These are phyloP conservation scores for Drosophila gunungcola DNA, from an alignment of 1,140 invertebrate species.

Conservation along the genomic window DNA sequence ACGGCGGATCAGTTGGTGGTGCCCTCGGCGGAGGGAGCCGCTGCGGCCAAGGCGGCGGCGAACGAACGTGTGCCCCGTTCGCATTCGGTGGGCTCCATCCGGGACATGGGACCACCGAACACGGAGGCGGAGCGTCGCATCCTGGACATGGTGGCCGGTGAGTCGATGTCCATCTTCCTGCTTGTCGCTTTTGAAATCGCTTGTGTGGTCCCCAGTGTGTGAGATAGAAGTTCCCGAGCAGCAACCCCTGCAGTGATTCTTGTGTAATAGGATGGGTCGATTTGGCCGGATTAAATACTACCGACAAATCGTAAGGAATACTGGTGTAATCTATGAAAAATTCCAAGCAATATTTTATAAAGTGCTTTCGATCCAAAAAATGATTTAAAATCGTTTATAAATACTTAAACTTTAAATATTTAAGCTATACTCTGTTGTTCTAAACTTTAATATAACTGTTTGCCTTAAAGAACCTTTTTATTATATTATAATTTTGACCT, in stretches of 20 bases:
- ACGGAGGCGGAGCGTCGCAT: constrained; percentile 88
- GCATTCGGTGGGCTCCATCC: constrained; percentile 89
- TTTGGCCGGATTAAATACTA: constrained; percentile 7
- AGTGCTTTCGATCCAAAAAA: no score
- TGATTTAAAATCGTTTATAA: no score
- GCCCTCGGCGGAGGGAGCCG: constrained; percentile 76
- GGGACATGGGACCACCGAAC: constrained; percentile 86
- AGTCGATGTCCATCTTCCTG: constrained; percentile 51
- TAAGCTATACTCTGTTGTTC: no score
- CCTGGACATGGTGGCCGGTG: constrained; percentile 88
- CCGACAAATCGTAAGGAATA: no score
- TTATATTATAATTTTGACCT: no score
- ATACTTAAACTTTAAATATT: no score
- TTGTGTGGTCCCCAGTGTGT: constrained; percentile 30
- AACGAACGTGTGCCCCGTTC: constrained; percentile 85
- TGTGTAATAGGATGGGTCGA: constrained; percentile 16
- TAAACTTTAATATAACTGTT: no score
- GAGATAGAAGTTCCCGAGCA: constrained; percentile 7
- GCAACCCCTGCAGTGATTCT: constrained; percentile 25
- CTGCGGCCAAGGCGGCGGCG: constrained; percentile 62
- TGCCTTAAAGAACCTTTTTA: no score
- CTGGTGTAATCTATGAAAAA: neutral
- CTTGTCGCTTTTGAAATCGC: constrained; percentile 36
- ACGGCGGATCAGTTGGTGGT: constrained; percentile 89
- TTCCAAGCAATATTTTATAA: neutral